These are phyloP conservation scores for Lithobius niger DNA, from an alignment of 1,140 invertebrate genomes.

Conservation along the genomic window DNA sequence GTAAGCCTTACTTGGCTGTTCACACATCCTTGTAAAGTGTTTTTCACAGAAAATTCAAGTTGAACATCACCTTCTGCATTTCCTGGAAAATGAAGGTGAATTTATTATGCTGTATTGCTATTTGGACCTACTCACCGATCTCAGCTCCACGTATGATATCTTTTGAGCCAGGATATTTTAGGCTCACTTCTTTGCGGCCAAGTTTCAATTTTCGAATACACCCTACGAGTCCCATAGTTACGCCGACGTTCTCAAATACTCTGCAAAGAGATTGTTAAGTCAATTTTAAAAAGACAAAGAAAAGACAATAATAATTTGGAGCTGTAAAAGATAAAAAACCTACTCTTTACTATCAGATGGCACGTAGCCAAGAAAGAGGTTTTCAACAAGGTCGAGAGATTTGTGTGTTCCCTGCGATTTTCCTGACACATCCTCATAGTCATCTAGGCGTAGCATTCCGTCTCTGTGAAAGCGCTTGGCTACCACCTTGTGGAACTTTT, in stretches of 20 bases:
- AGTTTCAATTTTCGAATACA: slow-evolving; percentile 65
- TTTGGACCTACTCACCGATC: slow-evolving; percentile 27
- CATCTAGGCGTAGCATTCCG: slow-evolving; percentile 68
- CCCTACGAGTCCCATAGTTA: slow-evolving; percentile 61
- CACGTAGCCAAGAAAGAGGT: slow-evolving; percentile 67
- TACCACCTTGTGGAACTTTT: slow-evolving; percentile 60
- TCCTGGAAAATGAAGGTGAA: too few species aligned
- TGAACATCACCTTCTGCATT: too few species aligned
- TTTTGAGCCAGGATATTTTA: slow-evolving; percentile 25
- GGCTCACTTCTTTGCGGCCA: slow-evolving; percentile 51
- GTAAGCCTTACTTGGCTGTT: too few species aligned
- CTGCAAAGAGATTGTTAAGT: slow-evolving; percentile 46
- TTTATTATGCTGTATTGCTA: too few species aligned
- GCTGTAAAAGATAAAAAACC: too few species aligned
- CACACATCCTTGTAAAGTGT: too few species aligned
- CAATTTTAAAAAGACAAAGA: too few species aligned
- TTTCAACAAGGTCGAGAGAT: slow-evolving; percentile 65
- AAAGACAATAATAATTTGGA: too few species aligned
- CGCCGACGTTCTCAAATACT: slow-evolving; percentile 73
- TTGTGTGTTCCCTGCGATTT: slow-evolving; percentile 63
- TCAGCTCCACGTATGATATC: slow-evolving; percentile 28
- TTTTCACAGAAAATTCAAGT: too few species aligned
- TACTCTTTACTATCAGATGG: slow-evolving; percentile 58
- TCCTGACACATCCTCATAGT: slow-evolving; percentile 59
- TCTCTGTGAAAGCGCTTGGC: slow-evolving; percentile 72